phyloP scores from a whole-genome alignment of 2,888 invertebrate species.

The Biston betularia region DNA sequence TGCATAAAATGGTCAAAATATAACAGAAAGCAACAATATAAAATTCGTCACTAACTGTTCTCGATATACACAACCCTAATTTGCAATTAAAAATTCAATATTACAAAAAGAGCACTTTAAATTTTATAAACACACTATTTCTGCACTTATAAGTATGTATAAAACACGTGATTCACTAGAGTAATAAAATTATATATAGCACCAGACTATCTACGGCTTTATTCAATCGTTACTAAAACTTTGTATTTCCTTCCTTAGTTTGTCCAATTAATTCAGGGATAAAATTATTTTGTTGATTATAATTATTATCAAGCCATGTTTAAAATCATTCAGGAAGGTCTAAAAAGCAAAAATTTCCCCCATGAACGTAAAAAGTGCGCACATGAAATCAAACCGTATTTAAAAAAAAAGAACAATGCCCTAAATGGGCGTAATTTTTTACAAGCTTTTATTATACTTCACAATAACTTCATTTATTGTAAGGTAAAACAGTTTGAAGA shows the following conservation, averaged over 20 bases:
- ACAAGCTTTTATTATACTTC: too few relatives aligned
- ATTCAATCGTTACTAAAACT: conserved; percentile 20
- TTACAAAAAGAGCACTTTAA: conserved; percentile 6
- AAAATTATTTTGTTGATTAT: too few relatives aligned
- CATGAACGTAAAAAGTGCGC: background rate
- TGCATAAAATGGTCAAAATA: background rate
- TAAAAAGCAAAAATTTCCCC: background rate
- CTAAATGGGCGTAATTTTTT: too few relatives aligned
- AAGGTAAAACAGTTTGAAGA: too few relatives aligned
- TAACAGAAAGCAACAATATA: background rate
- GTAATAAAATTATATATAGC: conserved; percentile 41
- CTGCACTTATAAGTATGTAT: conserved; percentile 34
- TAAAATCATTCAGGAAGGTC: background rate
- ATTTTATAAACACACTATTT: conserved; percentile 11
- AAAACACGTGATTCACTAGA: conserved; percentile 36
- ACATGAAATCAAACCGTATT: too few relatives aligned
- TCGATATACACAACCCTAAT: background rate
- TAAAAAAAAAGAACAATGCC: too few relatives aligned
- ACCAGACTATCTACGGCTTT: conserved; percentile 36
- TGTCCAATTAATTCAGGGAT: background rate
- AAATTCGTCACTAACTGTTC: background rate
- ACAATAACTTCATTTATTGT: too few relatives aligned
- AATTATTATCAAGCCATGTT: background rate
- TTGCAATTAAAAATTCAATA: background rate
- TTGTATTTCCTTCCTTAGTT: background rate